phyloP scores from a whole-genome alignment of 1,140 invertebrate species.

The Hesperophylax magnus region DNA sequence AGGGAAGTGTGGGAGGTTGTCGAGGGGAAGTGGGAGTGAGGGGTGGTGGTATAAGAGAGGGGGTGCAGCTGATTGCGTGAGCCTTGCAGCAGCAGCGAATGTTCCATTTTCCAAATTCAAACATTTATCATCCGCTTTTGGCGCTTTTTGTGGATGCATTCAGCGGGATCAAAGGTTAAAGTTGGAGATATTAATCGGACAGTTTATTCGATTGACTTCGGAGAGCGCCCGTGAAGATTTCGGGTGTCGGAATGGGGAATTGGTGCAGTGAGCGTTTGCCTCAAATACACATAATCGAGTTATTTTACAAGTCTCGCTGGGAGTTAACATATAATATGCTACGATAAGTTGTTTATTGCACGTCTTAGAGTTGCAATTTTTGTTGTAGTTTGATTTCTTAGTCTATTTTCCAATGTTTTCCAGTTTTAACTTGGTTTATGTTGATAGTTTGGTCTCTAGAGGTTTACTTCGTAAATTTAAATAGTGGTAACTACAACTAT shows the following conservation, averaged over 20 bases:
- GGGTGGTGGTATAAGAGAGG: neutral
- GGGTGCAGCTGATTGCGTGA: conserved; percentile 50
- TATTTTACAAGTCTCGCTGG: too few species aligned
- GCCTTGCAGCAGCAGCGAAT: conserved; percentile 25
- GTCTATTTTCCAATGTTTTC: too few species aligned
- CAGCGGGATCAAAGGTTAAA: conserved; percentile 23
- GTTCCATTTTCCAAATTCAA: conserved; percentile 40
- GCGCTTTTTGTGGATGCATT: conserved; percentile 28
- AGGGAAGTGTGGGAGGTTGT: neutral
- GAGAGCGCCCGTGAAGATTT: neutral
- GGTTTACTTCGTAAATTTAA: too few species aligned
- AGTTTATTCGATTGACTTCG: conserved; percentile 17
- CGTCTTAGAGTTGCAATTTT: too few species aligned
- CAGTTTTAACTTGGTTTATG: too few species aligned
- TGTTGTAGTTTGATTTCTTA: too few species aligned
- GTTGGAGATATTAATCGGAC: neutral
- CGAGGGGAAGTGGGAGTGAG: neutral
- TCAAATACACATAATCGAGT: neutral
- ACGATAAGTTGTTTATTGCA: too few species aligned
- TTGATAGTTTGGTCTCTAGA: too few species aligned
- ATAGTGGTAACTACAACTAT: too few species aligned
- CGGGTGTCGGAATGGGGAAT: neutral
- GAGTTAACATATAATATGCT: too few species aligned
- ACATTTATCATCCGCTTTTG: conserved; percentile 37
- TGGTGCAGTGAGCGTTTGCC: neutral